A percentile compares a stretch with the other conserved stretches of the same genome.
phyloP scores from a whole-genome alignment of 2,888 invertebrate genomes.

The Trissoscelio sp. region DNA sequence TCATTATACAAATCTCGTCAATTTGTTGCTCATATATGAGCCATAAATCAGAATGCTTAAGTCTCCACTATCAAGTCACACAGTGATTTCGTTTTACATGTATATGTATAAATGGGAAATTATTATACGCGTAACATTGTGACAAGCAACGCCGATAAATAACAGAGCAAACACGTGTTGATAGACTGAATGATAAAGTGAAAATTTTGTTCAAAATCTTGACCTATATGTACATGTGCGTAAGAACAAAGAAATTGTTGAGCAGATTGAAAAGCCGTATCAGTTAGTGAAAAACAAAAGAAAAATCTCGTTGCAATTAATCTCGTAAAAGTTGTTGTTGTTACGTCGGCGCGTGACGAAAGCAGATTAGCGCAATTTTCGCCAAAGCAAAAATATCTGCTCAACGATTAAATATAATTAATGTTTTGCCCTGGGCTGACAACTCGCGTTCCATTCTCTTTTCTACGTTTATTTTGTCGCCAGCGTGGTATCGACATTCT shows the following conservation, averaged over 20 bases:
- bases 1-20: not conserved
- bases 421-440: slow-evolving; percentile 63
- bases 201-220: slow-evolving; percentile 40
- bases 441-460: slow-evolving; percentile 64
- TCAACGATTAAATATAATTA: slow-evolving; percentile 69
- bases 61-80: slow-evolving; percentile 28
- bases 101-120: slow-evolving; percentile 15
- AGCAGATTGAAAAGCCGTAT: slow-evolving; percentile 2
- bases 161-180: slow-evolving; percentile 36
- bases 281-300: slow-evolving; percentile 6
- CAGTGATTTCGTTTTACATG: slow-evolving; percentile 21
- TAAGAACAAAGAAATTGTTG: slow-evolving; percentile 4
- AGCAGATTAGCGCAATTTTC: slow-evolving; percentile 68
- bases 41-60: slow-evolving; percentile 42
- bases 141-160: slow-evolving; percentile 22
- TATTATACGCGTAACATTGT: slow-evolving; percentile 27
- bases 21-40: slow-evolving; percentile 1
- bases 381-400: slow-evolving; percentile 67
- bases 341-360: slow-evolving; percentile 23
- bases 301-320: slow-evolving; percentile 46
- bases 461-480: slow-evolving; percentile 66
- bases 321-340: slow-evolving; percentile 48
- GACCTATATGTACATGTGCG: slow-evolving; percentile 25
- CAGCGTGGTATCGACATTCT: slow-evolving; percentile 79
- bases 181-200: slow-evolving; percentile 40